Percentiles rank a stretch among this genome's conserved stretches.
Evolutionary conservation across 1,140 invertebrate genomes (phyloP).

Genomic region (Neuroterus valhalla): DNA sequence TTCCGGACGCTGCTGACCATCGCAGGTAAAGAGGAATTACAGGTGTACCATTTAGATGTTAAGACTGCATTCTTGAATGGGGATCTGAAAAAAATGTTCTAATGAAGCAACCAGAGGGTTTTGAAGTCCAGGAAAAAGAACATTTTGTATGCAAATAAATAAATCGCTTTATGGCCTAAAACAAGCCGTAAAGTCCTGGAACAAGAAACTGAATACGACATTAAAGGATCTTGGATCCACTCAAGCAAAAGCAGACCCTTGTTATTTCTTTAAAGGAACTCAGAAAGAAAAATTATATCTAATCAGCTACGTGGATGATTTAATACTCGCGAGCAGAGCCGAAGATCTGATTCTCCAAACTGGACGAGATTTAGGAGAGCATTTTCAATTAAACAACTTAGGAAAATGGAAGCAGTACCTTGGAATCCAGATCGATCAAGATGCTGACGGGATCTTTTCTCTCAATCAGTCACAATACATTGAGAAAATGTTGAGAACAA

Average conservation of each 20-base stretch:
- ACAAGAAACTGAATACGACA: slow-evolving; percentile 47
- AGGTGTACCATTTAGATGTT: slow-evolving; percentile 51
- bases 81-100: slow-evolving; percentile 66
- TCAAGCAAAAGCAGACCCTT: too few relatives aligned
- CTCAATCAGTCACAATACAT: too few relatives aligned
- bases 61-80: slow-evolving; percentile 40
- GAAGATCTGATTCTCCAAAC: slow-evolving; percentile 34
- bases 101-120: slow-evolving; percentile 62
- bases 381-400: slow-evolving; percentile 41
- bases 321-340: slow-evolving; percentile 40
- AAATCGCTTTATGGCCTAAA: slow-evolving; percentile 64
- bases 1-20: slow-evolving; percentile 52
- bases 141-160: slow-evolving; percentile 49
- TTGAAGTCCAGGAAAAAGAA: slow-evolving; percentile 31
- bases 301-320: slow-evolving; percentile 45
- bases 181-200: slow-evolving; percentile 61
- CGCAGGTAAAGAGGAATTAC: slow-evolving; percentile 57
- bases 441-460: too few relatives aligned
- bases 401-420: slow-evolving; percentile 27
- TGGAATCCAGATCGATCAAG: too few relatives aligned
- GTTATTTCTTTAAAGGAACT: too few relatives aligned
- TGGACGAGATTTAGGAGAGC: too few relatives aligned
- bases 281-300: too few relatives aligned
- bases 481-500: too few relatives aligned
- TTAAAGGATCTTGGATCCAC: slow-evolving; percentile 44